Conservation (phyloP, 2,113 vertebrate genomes). For the Galbula dea region DNA sequence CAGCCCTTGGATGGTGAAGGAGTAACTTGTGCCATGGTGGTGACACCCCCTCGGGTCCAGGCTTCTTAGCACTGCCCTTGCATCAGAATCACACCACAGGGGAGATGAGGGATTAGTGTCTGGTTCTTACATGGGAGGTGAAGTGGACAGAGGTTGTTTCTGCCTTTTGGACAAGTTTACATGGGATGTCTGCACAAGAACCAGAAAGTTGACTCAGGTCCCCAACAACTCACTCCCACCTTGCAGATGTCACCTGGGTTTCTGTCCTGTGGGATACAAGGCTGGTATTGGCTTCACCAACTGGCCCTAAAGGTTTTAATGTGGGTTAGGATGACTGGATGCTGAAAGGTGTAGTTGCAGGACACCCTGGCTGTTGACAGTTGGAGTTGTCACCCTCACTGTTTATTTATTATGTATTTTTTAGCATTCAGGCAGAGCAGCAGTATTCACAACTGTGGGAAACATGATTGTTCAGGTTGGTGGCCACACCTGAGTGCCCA, state of each 20-base stretch:
- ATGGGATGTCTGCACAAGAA: rapidly evolving
- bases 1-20: not conserved
- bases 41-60: not conserved
- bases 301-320: not conserved
- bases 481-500: not conserved
- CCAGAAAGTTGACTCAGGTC: not conserved
- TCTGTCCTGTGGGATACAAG: not conserved
- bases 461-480: not conserved
- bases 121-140: not conserved
- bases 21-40: not conserved
- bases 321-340: not conserved
- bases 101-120: not conserved
- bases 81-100: rapidly evolving
- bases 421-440: not conserved
- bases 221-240: not conserved
- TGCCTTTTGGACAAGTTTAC: not conserved
- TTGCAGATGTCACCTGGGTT: not conserved
- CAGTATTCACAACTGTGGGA: not conserved
- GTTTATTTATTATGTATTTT: not conserved
- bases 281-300: not conserved
- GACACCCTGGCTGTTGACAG: not conserved
- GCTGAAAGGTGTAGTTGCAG: not conserved
- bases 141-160: not conserved
- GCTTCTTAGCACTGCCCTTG: not conserved
- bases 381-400: not conserved